Evolutionary conservation across 2,888 invertebrate genomes (phyloP), one percentile per base, ranked within the genome.

Genomic region (Nebria salina): DNA sequence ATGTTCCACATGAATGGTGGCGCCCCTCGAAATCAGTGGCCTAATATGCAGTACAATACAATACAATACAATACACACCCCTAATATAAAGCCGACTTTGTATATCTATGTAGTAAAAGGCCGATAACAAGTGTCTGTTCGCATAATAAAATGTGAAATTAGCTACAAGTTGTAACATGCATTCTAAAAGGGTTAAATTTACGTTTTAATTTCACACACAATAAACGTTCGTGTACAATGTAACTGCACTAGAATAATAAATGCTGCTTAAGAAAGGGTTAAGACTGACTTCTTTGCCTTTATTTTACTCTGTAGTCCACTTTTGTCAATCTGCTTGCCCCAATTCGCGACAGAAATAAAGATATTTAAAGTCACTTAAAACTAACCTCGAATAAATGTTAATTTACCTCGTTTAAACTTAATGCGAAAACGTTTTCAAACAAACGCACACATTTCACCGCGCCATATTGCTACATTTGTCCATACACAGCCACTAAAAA

Each of bases 141-240:
- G 83, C 83, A 84, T 83, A 84, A 83, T 83, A 84, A 85, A 85
- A 85, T 85, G 84, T 83, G 85, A 84, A 85, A 86, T 86, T 84
- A 86, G 84, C 83, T 84, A 84, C 85, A 86, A 54, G 54, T 54
- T 54, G 54, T 54, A 54, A 54, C 54, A 54, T 54, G 54, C 85
- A 85, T 84, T 86, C 86, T 86, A 86, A 88, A 88, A 86, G 88
- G 88, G 87, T 87, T 87, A 84, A 87, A 86, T 86, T 87, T 86
- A 86, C 86, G 86, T 88, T 89, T 88, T 89, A 89, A 89, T 89
- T 89, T 89, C 89, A 89, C 89, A 89, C 89, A 87, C 89, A 89
- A 89, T 89, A 89, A 88, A 88, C 85, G 54, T 54, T 54, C 54
- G 0, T 20, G 1, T 13, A 54, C 8, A 11, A 86, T 83, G 86